Evolutionary conservation across 1,140 invertebrate species (phyloP).

Genomic region (Drosophila burlai): DNA sequence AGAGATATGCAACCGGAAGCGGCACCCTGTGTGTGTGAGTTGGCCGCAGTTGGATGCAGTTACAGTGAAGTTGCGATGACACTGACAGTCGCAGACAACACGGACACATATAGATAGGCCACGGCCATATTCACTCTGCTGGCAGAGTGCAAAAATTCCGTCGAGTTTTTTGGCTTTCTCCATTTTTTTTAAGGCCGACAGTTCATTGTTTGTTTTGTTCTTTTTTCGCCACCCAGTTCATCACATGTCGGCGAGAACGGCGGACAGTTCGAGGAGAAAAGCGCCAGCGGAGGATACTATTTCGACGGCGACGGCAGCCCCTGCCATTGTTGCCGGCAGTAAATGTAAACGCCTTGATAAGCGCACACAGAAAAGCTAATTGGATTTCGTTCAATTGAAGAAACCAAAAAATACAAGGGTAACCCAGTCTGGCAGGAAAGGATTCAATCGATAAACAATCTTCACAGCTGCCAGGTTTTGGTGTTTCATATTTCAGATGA

Average conservation of each 20-base stretch:
- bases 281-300: conserved; percentile 69
- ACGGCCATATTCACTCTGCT: conserved; percentile 54
- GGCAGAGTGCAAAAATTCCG: conserved; percentile 45
- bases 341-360: conserved; percentile 73
- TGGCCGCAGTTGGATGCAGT: conserved; percentile 49
- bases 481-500: conserved; percentile 7
- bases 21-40: conserved; percentile 13
- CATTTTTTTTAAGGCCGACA: conserved; percentile 12
- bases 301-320: conserved; percentile 44
- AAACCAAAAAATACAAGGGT: background rate
- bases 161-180: conserved; percentile 9
- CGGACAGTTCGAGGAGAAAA: conserved; percentile 49
- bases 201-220: conserved; percentile 31
- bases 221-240: conserved; percentile 48
- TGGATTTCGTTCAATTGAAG: conserved; percentile 68
- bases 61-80: conserved; percentile 32
- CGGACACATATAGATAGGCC: conserved; percentile 28
- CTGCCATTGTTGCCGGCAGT: conserved; percentile 36
- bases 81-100: conserved; percentile 48
- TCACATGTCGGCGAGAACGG: conserved; percentile 52
- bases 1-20: conserved; percentile 72
- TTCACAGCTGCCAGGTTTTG: conserved; percentile 10
- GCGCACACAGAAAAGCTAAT: conserved; percentile 67
- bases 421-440: conserved; percentile 7
- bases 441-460: conserved; percentile 11